Evolutionary conservation across 2,888 invertebrate genomes (phyloP), one percentile per base, ranked within the genome.

Genomic region (Luperina testacea): DNA sequence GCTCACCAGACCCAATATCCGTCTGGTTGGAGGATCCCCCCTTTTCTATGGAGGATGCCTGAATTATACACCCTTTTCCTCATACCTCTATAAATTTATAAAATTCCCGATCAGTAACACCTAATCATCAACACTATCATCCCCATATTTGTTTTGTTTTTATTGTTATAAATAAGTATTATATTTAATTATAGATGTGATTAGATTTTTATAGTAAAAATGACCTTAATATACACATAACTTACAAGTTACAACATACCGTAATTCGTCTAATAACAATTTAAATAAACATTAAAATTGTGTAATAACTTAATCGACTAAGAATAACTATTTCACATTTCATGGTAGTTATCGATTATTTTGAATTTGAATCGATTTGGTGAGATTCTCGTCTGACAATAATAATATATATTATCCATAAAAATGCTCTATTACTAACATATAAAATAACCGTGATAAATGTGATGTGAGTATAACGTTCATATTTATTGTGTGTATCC

Each of bases 241-340:
- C 45, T 69, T 83, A 77, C 24, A 77, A 38, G 38, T 69, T 83
- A 77, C 24, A 53, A 57, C 57, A 68, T 77, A 83, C 63, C 51
- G 45, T 74, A 51, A 51, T 65, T 65, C 17, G n/a, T 65, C 38
- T 65, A 59, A 67, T n/a, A 75, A 75, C n/a, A 82, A 75, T 45
- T n/a, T 61, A 51, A 81, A 80, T 82, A 68, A 68, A 78, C 20
- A 67, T 53, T 20, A 32, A 0, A 63, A 79, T 83, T 24, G 17
- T 17, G 38, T 83, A 57, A 68, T 77, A 63, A 38, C 27, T 53
- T 57, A n/a, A 77, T 63, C 0, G 48, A 67, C 53, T 67, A 63
- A 68, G 8, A 76, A 80, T 80, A 69, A 83, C 20, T n/a, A 80
- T 80, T 83, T 68, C 53, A 80, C 68, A 64, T 83, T 75, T 61